Evolutionary conservation across 2,797 vertebrate species (phyloP).

Genomic region (Ibycter americanus): DNA sequence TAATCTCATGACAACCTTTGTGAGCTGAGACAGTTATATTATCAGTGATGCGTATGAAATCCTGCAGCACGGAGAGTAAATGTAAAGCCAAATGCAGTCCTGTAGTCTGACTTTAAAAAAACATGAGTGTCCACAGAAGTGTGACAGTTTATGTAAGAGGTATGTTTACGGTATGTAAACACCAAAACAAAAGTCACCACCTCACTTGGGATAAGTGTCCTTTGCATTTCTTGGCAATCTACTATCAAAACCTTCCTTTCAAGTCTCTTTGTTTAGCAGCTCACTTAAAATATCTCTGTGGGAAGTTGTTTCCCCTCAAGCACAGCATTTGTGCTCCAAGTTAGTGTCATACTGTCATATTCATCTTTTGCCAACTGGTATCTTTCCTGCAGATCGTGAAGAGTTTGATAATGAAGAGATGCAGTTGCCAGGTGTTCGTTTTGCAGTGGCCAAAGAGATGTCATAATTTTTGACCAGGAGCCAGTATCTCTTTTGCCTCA

Average conservation of each 20-base stretch:
- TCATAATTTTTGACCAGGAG: background rate
- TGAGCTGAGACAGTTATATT: background rate
- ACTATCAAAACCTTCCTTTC: background rate
- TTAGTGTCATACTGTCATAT: background rate
- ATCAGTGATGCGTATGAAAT: background rate
- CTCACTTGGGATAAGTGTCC: background rate
- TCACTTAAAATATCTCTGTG: background rate
- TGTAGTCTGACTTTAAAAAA: background rate
- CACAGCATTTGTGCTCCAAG: background rate
- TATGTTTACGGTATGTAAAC: background rate
- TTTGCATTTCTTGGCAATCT: background rate
- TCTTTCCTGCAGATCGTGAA: background rate
- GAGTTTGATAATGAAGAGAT: background rate
- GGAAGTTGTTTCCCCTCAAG: background rate
- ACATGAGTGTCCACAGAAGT: background rate
- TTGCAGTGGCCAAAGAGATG: background rate
- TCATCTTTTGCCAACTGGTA: background rate
- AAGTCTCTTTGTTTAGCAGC: background rate
- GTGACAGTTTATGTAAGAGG: background rate
- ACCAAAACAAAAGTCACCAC: background rate
- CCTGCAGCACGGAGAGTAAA: background rate
- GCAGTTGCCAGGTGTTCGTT: background rate
- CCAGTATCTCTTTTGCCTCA: background rate
- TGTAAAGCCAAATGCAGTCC: background rate
- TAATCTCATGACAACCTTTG: background rate